phyloP scores from a whole-genome alignment of 2,888 invertebrate genomes.

The Melolontha melolontha region DNA sequence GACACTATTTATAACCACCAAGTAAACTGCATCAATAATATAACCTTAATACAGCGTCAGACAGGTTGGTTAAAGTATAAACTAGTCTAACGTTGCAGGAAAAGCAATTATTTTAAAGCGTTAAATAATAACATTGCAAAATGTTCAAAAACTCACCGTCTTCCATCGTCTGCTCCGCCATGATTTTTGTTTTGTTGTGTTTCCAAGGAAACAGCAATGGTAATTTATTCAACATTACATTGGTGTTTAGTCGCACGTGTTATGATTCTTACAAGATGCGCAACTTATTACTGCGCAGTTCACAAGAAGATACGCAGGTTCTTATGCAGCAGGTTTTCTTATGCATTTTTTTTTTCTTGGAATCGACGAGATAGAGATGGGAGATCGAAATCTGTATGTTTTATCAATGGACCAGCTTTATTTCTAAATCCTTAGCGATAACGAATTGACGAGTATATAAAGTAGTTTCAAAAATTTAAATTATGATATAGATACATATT shows the following conservation, averaged over 20 bases:
- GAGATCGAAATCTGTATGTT: too few species aligned
- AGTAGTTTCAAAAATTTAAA: too few species aligned
- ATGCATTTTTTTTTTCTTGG: background rate
- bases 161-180: conserved; percentile 60
- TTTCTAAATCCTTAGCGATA: too few species aligned
- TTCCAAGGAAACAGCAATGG: conserved; percentile 63
- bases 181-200: conserved; percentile 62
- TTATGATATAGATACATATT: too few species aligned
- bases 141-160: conserved; percentile 50
- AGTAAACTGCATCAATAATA: too few species aligned
- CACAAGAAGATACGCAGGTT: conserved; percentile 6
- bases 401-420: too few species aligned
- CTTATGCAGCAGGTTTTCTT: conserved; percentile 13
- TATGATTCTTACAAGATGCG: conserved; percentile 36
- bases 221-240: conserved; percentile 48
- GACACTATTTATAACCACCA: conserved; percentile 29
- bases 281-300: conserved; percentile 6
- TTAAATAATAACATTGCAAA: conserved; percentile 1
- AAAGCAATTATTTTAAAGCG: background rate
- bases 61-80: conserved; percentile 3
- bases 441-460: too few species aligned
- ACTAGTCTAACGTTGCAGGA: background rate
- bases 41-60: background rate
- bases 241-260: conserved; percentile 8
- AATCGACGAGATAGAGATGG: too few species aligned